Evolutionary conservation across 2,797 vertebrate species (phyloP), one percentile per base, ranked within the genome.

Genomic region (Danionella dracula): DNA sequence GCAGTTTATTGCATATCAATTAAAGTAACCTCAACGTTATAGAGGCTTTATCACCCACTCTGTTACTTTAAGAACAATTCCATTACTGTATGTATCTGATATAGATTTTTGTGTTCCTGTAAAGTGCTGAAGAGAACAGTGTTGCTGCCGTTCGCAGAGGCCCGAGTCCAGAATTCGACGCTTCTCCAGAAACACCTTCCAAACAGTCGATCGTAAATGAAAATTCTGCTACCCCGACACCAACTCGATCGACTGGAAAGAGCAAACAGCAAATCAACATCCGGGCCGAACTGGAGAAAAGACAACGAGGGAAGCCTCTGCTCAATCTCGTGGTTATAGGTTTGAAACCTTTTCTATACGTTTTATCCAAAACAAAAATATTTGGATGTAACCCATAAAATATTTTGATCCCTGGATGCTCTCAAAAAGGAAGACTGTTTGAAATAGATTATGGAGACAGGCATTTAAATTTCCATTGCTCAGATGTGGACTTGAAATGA

Each of bases 251-350:
- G 5, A 71, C 91, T 23, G 87, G 88, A 79, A 99, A 94, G 81
- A 75, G 86, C 72, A 93, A 88, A 75, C 93, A 91, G 49, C 85
- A 92, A 12, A 90, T 98, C 70, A 90, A 98, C 73, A 80, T 99
- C 68, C 93, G 92, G 78, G 89, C 87, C 0, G 96, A 99, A 69
- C 80, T 99, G 81, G 95, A 98, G 85, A 98, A 94, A 80, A 89
- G 96, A 67, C 96, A 98, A 86, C 93, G 93, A 23, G 94, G 96
- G 55, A 99, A 99, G 79, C 91, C 93, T 0, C 88, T 98, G 38
- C 85, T 99, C 23, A 99, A 99, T 83, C 79, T 99, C 58, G 96
- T 99, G 41, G 93, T 99, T 69, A 97, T 99, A 84, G 97, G 97
- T 96, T 91, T 4, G 82, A 17, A 2, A 70, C 19, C 2, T 7